Evolutionary conservation across 2,888 invertebrate species (phyloP).

Genomic region (Napeogenes inachia): DNA sequence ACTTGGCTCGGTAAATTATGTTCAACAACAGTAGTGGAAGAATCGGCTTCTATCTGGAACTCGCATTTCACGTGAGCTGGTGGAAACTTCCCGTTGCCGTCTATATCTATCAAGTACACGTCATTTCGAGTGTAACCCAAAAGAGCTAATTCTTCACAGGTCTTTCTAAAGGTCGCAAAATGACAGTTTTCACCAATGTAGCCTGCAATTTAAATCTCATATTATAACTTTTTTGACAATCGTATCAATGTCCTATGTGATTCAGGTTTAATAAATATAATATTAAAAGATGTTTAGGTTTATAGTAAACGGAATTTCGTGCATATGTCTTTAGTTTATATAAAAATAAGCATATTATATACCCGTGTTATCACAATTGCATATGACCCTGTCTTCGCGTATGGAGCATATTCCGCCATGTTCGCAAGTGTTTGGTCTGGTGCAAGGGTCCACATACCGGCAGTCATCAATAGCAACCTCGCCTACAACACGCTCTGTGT

Average conservation of each 20-base stretch:
- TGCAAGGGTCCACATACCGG: constrained; percentile 92
- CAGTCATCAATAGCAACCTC: constrained; percentile 94
- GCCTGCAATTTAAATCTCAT: constrained; percentile 50
- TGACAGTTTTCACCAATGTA: constrained; percentile 97
- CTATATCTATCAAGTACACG: constrained; percentile 94
- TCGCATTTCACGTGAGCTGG: constrained; percentile 95
- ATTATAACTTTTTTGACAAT: too few species aligned
- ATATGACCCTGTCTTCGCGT: constrained; percentile 90
- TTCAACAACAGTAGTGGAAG: constrained; percentile 92
- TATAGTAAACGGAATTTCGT: too few species aligned
- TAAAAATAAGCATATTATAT: constrained; percentile 9
- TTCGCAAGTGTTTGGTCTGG: constrained; percentile 92
- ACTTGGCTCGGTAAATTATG: constrained; percentile 94
- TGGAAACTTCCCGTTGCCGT: constrained; percentile 94
- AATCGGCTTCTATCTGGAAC: constrained; percentile 91
- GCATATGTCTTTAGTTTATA: not conserved
- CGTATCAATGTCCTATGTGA: not conserved
- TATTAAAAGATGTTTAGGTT: too few species aligned
- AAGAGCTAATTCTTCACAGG: constrained; percentile 93
- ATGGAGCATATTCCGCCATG: constrained; percentile 95
- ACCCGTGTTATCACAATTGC: constrained; percentile 92
- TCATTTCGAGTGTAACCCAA: constrained; percentile 93
- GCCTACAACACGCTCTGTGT: constrained; percentile 89
- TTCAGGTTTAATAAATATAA: too few species aligned
- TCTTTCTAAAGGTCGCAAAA: constrained; percentile 93